Percentiles rank a stretch among this genome's conserved stretches.
Evolutionary conservation across 2,113 vertebrate genomes (phyloP).

Genomic region (Hemibagrus wyckioides): DNA sequence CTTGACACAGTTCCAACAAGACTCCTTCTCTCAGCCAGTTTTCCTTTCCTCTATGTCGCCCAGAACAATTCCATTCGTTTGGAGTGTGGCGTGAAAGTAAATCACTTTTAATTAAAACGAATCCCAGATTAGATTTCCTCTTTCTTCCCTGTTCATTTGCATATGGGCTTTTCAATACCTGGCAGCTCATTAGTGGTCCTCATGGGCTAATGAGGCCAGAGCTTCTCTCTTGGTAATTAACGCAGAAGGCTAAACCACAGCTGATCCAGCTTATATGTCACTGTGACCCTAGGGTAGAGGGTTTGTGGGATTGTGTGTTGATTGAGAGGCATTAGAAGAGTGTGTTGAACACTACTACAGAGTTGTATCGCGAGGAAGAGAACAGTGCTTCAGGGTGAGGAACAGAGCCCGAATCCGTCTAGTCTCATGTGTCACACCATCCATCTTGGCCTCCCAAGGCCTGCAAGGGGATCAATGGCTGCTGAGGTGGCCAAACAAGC

Average conservation of each 20-base stretch:
- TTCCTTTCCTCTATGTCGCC: background rate
- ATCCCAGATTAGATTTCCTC: conserved; percentile 73
- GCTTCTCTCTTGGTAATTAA: conserved; percentile 64
- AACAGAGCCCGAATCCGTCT: conserved; percentile 62
- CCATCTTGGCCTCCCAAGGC: conserved; percentile 64
- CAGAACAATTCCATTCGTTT: conserved; percentile 53
- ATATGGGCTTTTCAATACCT: conserved; percentile 59
- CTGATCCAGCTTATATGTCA: conserved; percentile 59
- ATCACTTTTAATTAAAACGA: conserved; percentile 79
- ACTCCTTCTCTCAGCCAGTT: background rate
- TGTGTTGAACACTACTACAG: background rate
- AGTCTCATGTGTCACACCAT: conserved; percentile 71
- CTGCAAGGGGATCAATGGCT: conserved; percentile 74
- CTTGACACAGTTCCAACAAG: conserved; percentile 13
- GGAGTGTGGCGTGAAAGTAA: conserved; percentile 61
- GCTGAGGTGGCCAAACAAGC: conserved; percentile 75
- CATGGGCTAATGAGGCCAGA: conserved; percentile 58
- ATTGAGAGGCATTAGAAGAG: conserved; percentile 18
- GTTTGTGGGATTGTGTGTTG: conserved; percentile 17
- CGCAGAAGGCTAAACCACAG: conserved; percentile 56
- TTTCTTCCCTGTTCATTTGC: conserved; percentile 66
- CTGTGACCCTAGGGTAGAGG: conserved; percentile 46
- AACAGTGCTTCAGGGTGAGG: conserved; percentile 52
- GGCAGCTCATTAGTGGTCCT: conserved; percentile 69
- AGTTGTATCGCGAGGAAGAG: conserved; percentile 18